phyloP scores from a whole-genome alignment of 2,888 invertebrate genomes.

The Anthoptus insignis region DNA sequence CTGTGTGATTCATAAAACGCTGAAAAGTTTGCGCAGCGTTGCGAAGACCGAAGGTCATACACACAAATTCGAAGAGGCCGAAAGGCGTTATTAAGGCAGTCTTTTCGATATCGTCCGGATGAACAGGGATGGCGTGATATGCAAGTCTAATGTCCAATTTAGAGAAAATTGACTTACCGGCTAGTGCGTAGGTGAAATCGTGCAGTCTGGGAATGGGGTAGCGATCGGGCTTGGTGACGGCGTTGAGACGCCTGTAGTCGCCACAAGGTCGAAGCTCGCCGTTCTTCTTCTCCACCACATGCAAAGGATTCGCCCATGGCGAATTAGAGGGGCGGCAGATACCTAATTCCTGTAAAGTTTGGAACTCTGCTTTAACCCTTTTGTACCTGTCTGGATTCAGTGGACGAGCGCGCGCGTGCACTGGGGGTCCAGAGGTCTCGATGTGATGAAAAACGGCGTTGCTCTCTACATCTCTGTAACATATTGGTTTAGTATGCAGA shows the following conservation, averaged over 20 bases:
- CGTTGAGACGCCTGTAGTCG: conserved; percentile 63
- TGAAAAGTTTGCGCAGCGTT: conserved; percentile 59
- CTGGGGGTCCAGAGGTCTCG: neutral
- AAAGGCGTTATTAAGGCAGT: conserved; percentile 43
- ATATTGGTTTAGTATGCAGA: too few species aligned
- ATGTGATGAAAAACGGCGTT: neutral
- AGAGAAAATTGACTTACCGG: conserved; percentile 38
- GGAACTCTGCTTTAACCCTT: conserved; percentile 32
- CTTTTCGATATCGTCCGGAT: conserved; percentile 41
- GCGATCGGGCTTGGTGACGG: conserved; percentile 55
- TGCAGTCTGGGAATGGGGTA: conserved; percentile 39
- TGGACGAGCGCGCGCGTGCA: conserved; percentile 11
- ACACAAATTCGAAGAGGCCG: conserved; percentile 53
- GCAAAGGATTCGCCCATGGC: conserved; percentile 59
- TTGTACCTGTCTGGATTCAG: conserved; percentile 27
- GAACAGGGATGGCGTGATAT: conserved; percentile 37
- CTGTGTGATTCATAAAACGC: conserved; percentile 47
- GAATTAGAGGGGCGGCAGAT: conserved; percentile 68
- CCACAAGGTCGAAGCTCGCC: conserved; percentile 57
- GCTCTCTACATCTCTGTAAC: too few species aligned
- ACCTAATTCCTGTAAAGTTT: conserved; percentile 57
- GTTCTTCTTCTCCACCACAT: conserved; percentile 34
- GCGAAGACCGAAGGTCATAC: conserved; percentile 53
- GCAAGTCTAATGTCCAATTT: conserved; percentile 40
- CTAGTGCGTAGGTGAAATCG: conserved; percentile 37